Conservation (phyloP, 1,140 invertebrate genomes). For the Plectus sambesii region DNA sequence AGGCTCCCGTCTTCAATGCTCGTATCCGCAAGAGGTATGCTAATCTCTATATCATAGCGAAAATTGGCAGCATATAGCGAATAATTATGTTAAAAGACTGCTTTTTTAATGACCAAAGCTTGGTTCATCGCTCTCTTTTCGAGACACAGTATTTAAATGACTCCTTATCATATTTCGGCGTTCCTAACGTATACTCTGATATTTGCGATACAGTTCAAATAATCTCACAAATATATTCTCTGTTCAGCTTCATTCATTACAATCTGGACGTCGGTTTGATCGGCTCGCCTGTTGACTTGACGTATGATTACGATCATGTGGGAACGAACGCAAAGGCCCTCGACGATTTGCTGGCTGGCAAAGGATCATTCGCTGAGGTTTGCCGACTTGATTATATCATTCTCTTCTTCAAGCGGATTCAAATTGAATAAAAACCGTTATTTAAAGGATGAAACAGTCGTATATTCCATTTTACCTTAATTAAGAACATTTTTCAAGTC, state of each 20-base stretch:
- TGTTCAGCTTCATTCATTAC: slow-evolving; percentile 50
- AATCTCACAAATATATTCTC: slow-evolving; percentile 7
- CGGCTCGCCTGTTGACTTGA: slow-evolving; percentile 80
- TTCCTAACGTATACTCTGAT: too few relatives aligned
- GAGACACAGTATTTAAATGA: too few relatives aligned
- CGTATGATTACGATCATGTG: slow-evolving; percentile 68
- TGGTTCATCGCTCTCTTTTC: too few relatives aligned
- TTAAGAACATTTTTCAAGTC: too few relatives aligned
- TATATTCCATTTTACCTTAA: too few relatives aligned
- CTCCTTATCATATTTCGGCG: too few relatives aligned
- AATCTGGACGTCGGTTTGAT: slow-evolving; percentile 59
- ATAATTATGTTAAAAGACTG: too few relatives aligned
- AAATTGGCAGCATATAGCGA: not conserved
- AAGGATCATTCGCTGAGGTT: slow-evolving; percentile 50
- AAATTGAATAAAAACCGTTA: slow-evolving; percentile 3
- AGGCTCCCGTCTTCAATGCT: slow-evolving; percentile 92
- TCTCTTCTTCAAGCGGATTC: slow-evolving; percentile 7
- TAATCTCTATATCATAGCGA: not conserved
- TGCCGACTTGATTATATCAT: slow-evolving; percentile 19
- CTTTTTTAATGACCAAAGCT: too few relatives aligned
- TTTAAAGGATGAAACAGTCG: slow-evolving; percentile 11
- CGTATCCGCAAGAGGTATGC: slow-evolving; percentile 66
- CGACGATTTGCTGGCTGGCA: slow-evolving; percentile 33
- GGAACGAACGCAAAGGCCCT: slow-evolving; percentile 27
- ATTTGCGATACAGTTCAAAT: too few relatives aligned